These are phyloP conservation scores for Antechinus stuartii DNA, from an alignment of 2,113 vertebrate genomes.

Conservation along the genomic window DNA sequence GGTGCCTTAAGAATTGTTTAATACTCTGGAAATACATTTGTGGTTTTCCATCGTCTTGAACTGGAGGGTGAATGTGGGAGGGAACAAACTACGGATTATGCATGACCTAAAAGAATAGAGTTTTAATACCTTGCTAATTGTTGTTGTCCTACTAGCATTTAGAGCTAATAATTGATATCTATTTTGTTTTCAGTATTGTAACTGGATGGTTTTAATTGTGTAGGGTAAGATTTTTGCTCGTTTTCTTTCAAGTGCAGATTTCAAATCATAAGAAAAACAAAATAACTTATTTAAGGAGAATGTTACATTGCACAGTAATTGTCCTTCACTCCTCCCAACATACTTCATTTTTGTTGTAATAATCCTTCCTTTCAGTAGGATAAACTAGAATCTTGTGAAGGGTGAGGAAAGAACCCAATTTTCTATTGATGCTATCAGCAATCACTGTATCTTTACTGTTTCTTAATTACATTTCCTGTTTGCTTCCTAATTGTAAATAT, in stretches of 20 bases:
- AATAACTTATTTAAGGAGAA: not conserved
- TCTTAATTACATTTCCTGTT: conserved; percentile 69
- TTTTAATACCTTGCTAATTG: not conserved
- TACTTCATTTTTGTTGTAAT: not conserved
- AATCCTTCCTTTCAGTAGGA: conserved; percentile 17
- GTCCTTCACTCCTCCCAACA: not conserved
- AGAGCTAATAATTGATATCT: not conserved
- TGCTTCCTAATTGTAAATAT: conserved; percentile 86
- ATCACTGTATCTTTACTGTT: conserved; percentile 67
- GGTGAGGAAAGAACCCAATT: conserved; percentile 26
- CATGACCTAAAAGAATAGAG: conserved; percentile 10
- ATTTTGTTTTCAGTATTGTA: not conserved
- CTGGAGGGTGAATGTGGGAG: not conserved
- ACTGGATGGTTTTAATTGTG: not conserved
- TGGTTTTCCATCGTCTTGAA: not conserved
- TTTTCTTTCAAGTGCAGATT: not conserved
- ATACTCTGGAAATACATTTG: not conserved
- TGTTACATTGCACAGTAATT: not conserved
- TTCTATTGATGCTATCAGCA: not conserved
- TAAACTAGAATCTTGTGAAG: not conserved
- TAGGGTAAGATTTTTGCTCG: not conserved
- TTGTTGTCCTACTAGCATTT: not conserved
- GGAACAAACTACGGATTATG: no score
- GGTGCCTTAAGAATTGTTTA: conserved; percentile 17
- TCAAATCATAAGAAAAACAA: not conserved